A percentile compares a stretch with the other conserved stretches of the same genome.
These are phyloP conservation scores for Sinosuthora webbiana DNA, from an alignment of 2,113 vertebrate genomes.

Conservation along the genomic window DNA sequence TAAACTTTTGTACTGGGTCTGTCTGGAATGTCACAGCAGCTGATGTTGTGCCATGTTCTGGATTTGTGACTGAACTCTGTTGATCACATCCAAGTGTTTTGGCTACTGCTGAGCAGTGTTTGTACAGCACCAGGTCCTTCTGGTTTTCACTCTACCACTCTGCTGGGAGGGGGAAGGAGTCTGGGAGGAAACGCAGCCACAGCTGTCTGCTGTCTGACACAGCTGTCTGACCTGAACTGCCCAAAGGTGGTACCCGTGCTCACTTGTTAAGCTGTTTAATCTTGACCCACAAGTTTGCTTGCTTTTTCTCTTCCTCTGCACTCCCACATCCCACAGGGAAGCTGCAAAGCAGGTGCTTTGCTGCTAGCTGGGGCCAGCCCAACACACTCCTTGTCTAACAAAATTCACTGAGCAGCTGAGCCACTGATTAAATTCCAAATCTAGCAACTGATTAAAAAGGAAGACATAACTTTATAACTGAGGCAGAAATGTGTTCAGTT, in stretches of 20 bases:
- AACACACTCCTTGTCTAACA: not conserved
- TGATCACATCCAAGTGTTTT: not conserved
- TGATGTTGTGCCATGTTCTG: fast-evolving
- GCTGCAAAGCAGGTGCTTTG: not conserved
- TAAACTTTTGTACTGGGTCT: not conserved
- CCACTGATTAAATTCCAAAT: not conserved
- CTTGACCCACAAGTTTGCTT: not conserved
- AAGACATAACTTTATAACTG: not conserved
- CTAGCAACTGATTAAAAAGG: not conserved
- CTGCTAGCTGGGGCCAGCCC: not conserved
- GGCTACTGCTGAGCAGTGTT: not conserved
- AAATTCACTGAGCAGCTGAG: not conserved
- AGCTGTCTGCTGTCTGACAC: no score
- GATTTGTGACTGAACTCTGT: not conserved
- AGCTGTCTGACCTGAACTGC: not conserved
- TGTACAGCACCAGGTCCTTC: not conserved
- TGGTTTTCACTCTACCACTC: not conserved
- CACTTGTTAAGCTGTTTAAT: not conserved
- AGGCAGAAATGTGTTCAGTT: not conserved
- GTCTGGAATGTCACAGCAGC: not conserved
- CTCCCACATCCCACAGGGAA: not conserved
- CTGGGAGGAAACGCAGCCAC: not conserved
- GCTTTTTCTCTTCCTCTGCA: not conserved
- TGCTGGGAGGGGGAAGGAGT: not conserved
- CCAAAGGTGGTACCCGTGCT: not conserved